These are phyloP conservation scores for Tenebrio molitor DNA, from an alignment of 1,140 invertebrate genomes.

Conservation along the genomic window DNA sequence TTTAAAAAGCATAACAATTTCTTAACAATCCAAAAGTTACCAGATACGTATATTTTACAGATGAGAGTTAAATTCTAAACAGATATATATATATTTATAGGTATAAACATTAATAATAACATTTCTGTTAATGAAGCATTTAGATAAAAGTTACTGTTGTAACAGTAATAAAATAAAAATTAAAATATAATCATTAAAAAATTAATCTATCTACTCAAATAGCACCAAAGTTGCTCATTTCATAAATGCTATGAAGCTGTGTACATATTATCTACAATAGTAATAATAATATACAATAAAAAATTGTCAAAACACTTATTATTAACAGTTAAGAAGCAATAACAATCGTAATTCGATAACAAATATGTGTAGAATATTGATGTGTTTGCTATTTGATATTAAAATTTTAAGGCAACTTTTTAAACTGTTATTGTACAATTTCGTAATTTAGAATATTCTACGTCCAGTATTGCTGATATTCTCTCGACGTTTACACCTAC, in stretches of 20 bases:
- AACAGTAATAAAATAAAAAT: slow-evolving; percentile 45
- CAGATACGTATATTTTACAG: slow-evolving; percentile 32
- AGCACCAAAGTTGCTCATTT: slow-evolving; percentile 56
- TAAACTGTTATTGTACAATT: slow-evolving; percentile 3
- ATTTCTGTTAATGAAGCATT: slow-evolving; percentile 52
- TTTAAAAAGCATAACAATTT: slow-evolving; percentile 56
- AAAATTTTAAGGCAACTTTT: slow-evolving; percentile 43
- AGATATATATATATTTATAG: slow-evolving; percentile 52
- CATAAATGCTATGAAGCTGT: slow-evolving; percentile 56
- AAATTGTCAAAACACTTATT: slow-evolving; percentile 38
- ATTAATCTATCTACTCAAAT: slow-evolving; percentile 53
- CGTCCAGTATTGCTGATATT: slow-evolving; percentile 27
- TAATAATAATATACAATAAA: slow-evolving; percentile 47
- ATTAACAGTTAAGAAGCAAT: slow-evolving; percentile 36
- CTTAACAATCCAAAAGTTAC: slow-evolving; percentile 56
- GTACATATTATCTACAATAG: slow-evolving; percentile 50
- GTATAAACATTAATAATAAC: slow-evolving; percentile 52
- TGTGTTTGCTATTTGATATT: slow-evolving; percentile 16
- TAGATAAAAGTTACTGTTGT: slow-evolving; percentile 43
- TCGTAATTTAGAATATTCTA: slow-evolving; percentile 40
- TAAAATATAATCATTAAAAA: slow-evolving; percentile 37
- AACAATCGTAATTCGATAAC: slow-evolving; percentile 41
- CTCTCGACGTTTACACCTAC: neutral
- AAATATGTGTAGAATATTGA: slow-evolving; percentile 28
- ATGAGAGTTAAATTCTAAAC: slow-evolving; percentile 52